Evolutionary conservation across 1,140 invertebrate species (phyloP).

Genomic region (Drosophila willistoni): DNA sequence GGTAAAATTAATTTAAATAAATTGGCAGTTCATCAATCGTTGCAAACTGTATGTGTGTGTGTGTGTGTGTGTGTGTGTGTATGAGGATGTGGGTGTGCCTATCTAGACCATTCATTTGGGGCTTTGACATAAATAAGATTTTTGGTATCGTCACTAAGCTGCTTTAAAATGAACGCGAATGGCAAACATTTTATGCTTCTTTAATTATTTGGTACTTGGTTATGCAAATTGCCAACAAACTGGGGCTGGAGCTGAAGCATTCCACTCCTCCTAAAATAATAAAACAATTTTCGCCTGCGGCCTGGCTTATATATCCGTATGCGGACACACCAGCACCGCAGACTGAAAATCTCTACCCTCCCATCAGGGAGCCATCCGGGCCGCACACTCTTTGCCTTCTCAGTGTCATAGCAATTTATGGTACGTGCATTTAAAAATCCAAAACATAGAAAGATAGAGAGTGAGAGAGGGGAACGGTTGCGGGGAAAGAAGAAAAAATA

Average conservation of each 20-base stretch:
- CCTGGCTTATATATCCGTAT: constrained; percentile 5
- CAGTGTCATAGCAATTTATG: constrained; percentile 29
- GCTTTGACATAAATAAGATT: constrained; percentile 2
- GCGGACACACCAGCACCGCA: not conserved
- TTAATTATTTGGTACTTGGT: constrained; percentile 48
- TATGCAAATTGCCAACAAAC: constrained; percentile 45
- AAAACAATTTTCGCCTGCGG: constrained; percentile 42
- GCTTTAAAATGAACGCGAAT: constrained; percentile 13
- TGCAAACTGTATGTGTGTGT: not conserved
- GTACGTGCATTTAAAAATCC: constrained; percentile 24
- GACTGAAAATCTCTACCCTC: not conserved
- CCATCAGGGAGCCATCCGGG: not conserved
- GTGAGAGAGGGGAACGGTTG: no score
- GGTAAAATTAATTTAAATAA: constrained; percentile 8
- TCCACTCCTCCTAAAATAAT: constrained; percentile 21
- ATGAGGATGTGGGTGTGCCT: not conserved
- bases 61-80: not conserved
- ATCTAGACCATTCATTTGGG: not conserved
- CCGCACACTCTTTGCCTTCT: not conserved
- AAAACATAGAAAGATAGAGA: not conserved
- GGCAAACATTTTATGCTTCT: constrained; percentile 23
- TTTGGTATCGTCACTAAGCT: constrained; percentile 6
- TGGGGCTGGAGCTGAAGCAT: not conserved
- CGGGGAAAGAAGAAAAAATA: constrained; percentile 20
- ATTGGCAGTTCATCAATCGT: constrained; percentile 4